Conservation (phyloP, 1,140 invertebrate species). For the Chironomus tepperi region DNA sequence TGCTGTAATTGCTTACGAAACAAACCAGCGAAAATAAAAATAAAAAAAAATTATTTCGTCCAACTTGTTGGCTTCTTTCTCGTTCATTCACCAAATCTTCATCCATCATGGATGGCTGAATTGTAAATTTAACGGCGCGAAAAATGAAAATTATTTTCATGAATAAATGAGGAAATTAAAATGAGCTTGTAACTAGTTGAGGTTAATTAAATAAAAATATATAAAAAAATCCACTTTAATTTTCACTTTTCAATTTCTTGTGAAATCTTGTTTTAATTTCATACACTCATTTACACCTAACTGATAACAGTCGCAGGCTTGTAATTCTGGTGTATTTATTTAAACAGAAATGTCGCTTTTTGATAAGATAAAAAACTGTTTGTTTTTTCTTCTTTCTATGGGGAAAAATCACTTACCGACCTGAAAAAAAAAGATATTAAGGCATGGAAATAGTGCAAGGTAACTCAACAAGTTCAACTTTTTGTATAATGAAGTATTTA, state of each 20-base stretch:
- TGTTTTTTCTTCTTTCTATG: not conserved
- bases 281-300: not conserved
- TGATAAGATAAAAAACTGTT: not conserved
- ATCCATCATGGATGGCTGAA: not conserved
- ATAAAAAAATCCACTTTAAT: not conserved
- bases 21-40: too few relatives aligned
- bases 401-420: not conserved
- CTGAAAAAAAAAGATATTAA: not conserved
- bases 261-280: not conserved
- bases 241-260: not conserved
- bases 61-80: too few relatives aligned
- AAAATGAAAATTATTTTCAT: not conserved
- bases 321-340: too few relatives aligned
- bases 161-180: too few relatives aligned
- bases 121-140: not conserved
- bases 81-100: not conserved
- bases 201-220: constrained; percentile 8
- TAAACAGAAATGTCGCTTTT: not conserved
- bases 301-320: not conserved
- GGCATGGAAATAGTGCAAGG: not conserved
- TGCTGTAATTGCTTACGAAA: too few relatives aligned
- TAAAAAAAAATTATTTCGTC: too few relatives aligned
- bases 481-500: not conserved
- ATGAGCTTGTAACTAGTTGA: not conserved
- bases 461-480: not conserved